These are phyloP conservation scores for Drosophila lowei DNA, from an alignment of 1,140 invertebrate genomes.

Conservation along the genomic window DNA sequence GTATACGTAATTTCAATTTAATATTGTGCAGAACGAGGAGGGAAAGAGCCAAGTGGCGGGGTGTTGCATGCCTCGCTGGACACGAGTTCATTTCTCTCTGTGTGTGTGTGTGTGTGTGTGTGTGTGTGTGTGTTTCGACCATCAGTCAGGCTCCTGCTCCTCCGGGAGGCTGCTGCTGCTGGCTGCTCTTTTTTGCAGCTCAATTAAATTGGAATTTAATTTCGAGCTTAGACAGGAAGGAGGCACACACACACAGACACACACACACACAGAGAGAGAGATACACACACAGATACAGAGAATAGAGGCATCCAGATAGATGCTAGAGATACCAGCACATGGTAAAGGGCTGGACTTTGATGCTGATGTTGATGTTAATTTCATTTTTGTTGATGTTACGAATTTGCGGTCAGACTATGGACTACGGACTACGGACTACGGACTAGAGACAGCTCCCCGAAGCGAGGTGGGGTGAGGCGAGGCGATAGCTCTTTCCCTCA, in stretches of 20 bases:
- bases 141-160: slow-evolving; percentile 17
- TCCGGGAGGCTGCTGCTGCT: slow-evolving; percentile 8
- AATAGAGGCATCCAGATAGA: slow-evolving; percentile 7
- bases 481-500: slow-evolving; percentile 6
- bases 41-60: neutral
- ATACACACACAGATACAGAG: slow-evolving; percentile 12
- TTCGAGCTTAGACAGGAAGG: slow-evolving; percentile 66
- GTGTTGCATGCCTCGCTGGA: no score
- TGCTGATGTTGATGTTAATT: slow-evolving; percentile 71
- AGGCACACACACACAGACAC: slow-evolving; percentile 9
- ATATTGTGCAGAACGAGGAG: slow-evolving; percentile 47
- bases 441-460: neutral
- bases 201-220: slow-evolving; percentile 82
- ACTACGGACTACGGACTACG: slow-evolving; percentile 1
- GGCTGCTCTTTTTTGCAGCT: slow-evolving; percentile 68
- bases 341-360: no score
- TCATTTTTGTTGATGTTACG: slow-evolving; percentile 74
- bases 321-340: slow-evolving; percentile 10
- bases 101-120: slow-evolving; percentile 27
- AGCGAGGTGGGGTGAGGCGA: no score
- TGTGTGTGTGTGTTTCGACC: slow-evolving; percentile 40
- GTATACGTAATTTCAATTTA: slow-evolving; percentile 78
- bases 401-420: slow-evolving; percentile 62
- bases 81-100: slow-evolving; percentile 10
- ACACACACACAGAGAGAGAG: slow-evolving; percentile 15